Evolutionary conservation across 2,888 invertebrate species (phyloP), one percentile per base, ranked within the genome.

Genomic region (Netelia melanura): DNA sequence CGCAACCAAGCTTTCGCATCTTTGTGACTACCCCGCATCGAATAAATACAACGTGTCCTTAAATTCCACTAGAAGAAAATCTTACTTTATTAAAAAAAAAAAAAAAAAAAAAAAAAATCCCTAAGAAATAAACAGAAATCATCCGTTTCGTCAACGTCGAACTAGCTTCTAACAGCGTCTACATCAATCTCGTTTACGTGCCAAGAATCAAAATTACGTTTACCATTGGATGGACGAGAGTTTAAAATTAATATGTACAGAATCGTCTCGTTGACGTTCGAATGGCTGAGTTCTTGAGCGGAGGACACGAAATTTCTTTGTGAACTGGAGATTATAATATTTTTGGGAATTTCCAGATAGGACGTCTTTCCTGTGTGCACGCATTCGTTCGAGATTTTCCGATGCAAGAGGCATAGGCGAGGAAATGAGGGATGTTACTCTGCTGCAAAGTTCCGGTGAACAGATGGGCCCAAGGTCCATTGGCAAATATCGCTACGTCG

Each of bases 401-500:
- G 3, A 97, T 95, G 87, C 97, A 97, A 0, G 97, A 94, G 0
- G 97, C 97, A 89, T 95, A 97, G 0, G 95, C 96, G 91, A 97
- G 95, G 10, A 97, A 95, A 90, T 97, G 97, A 0, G 98, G 97
- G 64, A 98, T 96, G 89, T 95, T 96, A 92, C 96, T 96, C 93
- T 98, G 97, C 90, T 98, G 97, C 89, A 97, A 96, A 78, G 96
- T 96, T 0, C 98, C 97, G 0, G 96, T 96, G 91, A 98, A 97
- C 0, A 98, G 94, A 91, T 98, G 97, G 0, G 97, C 94, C 96
- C 97, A 97, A 1, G 97, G 98, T 25, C 96, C 98, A 11, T 93
- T 94, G 0, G 97, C 97, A 92, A 96, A 97, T 0, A 98, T 96
- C 0, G 96, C 96, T 0, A 98, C 97, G 92, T 98, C 98, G 86